Base-by-base conservation (phyloP, 92 coral and sea anemone species). In the Paragorgia papillata region DNA sequence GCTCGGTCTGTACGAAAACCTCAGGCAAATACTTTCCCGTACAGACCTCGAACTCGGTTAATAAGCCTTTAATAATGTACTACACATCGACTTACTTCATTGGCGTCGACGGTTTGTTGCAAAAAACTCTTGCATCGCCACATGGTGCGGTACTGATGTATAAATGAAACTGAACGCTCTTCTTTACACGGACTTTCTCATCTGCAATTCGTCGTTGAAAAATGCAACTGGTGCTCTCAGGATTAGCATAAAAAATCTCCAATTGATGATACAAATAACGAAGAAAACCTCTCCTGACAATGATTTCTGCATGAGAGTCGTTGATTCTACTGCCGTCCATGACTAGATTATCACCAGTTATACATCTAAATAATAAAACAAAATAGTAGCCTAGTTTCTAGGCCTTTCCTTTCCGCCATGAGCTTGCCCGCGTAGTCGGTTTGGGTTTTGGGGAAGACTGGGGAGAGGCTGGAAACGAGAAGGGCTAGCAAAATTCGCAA, bases 41-140 rank as follows among this genome's bases (percentile, higher is more conserved):
- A n/a, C n/a, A n/a, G n/a, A n/a, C n/a, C n/a, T n/a, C n/a, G n/a
- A n/a, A n/a, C n/a, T n/a, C n/a, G n/a, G n/a, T n/a, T n/a, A n/a
- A n/a, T n/a, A n/a, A n/a, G n/a, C n/a, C n/a, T n/a, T n/a, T n/a
- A n/a, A n/a, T n/a, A n/a, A n/a, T n/a, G n/a, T n/a, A n/a, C n/a
- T n/a, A n/a, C n/a, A n/a, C n/a, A n/a, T n/a, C n/a, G n/a, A n/a
- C n/a, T n/a, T n/a, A n/a, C n/a, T n/a, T n/a, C n/a, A n/a, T n/a
- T n/a, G n/a, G n/a, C n/a, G n/a, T 56, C 3, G 62, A 6, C 18
- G 3, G 62, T 13, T 56, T 15, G 62, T 83, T 87, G n/a, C 87
- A 90, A 85, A 89, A 92, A 68, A 92, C 73, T 17, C 95, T 90
- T 3, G 97, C 97, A 68, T 92, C 97, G 12, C 97, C 97, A 83